A percentile compares a stretch with the other conserved stretches of the same genome.
These are phyloP conservation scores for Hydrotaea diabolus DNA, from an alignment of 2,888 invertebrate species.

Conservation along the genomic window DNA sequence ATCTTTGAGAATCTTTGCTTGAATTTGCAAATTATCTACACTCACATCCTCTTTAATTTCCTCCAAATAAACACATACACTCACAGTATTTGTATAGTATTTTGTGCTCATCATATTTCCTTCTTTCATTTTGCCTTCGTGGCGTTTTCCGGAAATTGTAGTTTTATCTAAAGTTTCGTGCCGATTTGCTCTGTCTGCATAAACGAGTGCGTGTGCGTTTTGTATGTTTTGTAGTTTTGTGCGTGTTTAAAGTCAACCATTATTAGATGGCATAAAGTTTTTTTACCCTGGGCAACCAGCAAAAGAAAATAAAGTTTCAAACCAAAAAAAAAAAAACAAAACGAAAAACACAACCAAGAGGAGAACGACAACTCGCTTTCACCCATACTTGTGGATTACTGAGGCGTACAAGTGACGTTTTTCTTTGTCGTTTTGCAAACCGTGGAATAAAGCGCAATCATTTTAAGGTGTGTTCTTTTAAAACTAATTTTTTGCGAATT, in stretches of 20 bases:
- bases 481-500: constrained; percentile 6
- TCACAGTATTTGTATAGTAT: too few relatives aligned
- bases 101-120: constrained; percentile 17
- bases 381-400: constrained; percentile 31
- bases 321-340: neutral
- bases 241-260: constrained; percentile 28
- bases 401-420: constrained; percentile 27
- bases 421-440: neutral
- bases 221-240: constrained; percentile 1
- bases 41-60: constrained; percentile 4
- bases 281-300: neutral
- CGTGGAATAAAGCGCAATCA: neutral
- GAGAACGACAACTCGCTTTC: neutral
- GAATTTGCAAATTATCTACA: neutral
- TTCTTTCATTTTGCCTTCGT: constrained; percentile 5
- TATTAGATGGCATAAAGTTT: neutral
- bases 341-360: neutral
- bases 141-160: constrained; percentile 22
- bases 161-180: constrained; percentile 27
- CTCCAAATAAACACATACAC: neutral
- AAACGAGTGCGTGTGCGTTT: neutral
- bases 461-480: constrained; percentile 33
- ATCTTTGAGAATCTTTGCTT: too few relatives aligned
- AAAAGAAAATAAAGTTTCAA: constrained; percentile 13
- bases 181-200: neutral